Evolutionary conservation across 2,113 vertebrate genomes (phyloP).

Genomic region (Orcinus orca): DNA sequence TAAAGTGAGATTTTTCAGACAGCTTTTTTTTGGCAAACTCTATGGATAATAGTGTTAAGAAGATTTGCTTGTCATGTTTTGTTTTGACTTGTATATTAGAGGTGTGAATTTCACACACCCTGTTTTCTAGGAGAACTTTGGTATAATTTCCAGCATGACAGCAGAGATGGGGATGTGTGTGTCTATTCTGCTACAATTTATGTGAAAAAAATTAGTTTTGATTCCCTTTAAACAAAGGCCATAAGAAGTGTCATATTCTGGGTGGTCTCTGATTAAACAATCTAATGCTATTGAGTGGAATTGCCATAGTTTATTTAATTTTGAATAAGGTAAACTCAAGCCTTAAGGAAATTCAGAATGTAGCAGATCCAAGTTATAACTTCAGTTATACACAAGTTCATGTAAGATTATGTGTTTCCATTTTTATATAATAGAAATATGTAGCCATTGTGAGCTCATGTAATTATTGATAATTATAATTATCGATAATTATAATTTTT

Average conservation of each 20-base stretch:
- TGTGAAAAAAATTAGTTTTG: not conserved
- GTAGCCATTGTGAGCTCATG: not conserved
- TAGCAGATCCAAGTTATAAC: not conserved
- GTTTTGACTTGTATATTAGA: not conserved
- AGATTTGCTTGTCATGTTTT: not conserved
- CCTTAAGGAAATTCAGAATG: not conserved
- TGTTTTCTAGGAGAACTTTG: not conserved
- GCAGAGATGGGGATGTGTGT: not conserved
- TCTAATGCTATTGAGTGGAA: not conserved
- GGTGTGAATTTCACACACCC: not conserved
- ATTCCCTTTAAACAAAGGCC: not conserved
- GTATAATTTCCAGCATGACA: not conserved
- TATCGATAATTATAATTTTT: not conserved
- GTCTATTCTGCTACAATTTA: not conserved
- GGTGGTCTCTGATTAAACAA: not conserved
- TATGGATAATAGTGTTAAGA: not conserved
- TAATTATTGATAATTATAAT: not conserved
- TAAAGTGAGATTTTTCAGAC: not conserved
- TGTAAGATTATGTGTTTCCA: not conserved
- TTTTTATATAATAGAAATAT: not conserved
- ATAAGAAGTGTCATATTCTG: not conserved
- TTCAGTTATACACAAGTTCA: not conserved
- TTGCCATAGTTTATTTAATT: not conserved
- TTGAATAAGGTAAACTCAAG: conserved; percentile 5
- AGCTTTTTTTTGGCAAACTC: not conserved